Conservation (phyloP, 53 echinoderm and acorn worm genomes). For the Hippasteria phrygiana region DNA sequence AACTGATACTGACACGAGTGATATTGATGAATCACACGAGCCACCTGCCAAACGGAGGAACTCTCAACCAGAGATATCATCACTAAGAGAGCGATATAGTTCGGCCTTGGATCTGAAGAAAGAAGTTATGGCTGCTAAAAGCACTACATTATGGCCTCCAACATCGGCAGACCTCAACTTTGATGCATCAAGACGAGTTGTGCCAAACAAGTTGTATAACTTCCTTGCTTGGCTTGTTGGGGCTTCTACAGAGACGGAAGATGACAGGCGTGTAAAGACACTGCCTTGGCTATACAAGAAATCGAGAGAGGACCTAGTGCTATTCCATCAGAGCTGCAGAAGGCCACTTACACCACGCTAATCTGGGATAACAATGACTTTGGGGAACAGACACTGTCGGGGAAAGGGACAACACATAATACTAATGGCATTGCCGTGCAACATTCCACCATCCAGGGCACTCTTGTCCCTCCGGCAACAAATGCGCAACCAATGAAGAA, state of each 20-base stretch:
- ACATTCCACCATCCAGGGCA: slow-evolving; percentile 40
- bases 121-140: not conserved
- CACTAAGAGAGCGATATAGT: not conserved
- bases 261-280: slow-evolving; percentile 2
- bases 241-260: slow-evolving; percentile 37
- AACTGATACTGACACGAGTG: slow-evolving; percentile 29
- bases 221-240: slow-evolving; percentile 66
- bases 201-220: slow-evolving; percentile 55
- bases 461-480: not conserved
- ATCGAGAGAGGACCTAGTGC: not conserved
- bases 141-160: slow-evolving; percentile 39
- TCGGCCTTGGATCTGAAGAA: not conserved
- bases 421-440: slow-evolving; percentile 81
- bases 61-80: not conserved
- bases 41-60: not conserved
- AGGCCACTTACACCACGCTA: slow-evolving; percentile 63
- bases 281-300: slow-evolving; percentile 58
- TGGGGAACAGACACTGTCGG: slow-evolving; percentile 70
- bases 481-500: slow-evolving; percentile 18
- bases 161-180: slow-evolving; percentile 40
- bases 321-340: slow-evolving; percentile 52
- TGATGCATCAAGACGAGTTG: slow-evolving; percentile 6
- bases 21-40: not conserved
- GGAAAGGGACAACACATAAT: slow-evolving; percentile 80
- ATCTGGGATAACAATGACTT: slow-evolving; percentile 84